phyloP scores from a whole-genome alignment of 2,113 vertebrate species.

The Dolichallabes microphthalmus region DNA sequence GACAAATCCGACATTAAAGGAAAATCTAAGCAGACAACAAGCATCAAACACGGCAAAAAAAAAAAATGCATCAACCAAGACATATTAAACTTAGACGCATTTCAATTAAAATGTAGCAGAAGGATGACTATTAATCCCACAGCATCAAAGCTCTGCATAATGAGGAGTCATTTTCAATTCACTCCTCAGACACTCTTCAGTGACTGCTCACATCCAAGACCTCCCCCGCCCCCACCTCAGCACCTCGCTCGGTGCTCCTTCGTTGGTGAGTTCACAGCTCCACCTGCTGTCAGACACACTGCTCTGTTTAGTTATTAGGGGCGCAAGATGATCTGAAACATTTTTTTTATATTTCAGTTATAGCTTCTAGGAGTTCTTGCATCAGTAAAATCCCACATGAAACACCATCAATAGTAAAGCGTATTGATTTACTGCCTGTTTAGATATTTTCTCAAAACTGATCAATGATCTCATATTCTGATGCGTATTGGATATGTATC shows the following conservation, averaged over 20 bases:
- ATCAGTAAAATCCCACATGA: background rate
- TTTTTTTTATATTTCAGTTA: background rate
- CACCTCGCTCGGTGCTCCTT: background rate
- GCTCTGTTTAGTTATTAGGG: background rate
- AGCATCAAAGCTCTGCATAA: slow-evolving; percentile 8
- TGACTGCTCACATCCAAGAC: background rate
- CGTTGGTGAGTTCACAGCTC: slow-evolving; percentile 49
- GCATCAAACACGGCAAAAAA: background rate
- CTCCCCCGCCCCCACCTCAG: too few relatives aligned
- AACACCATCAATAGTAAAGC: background rate
- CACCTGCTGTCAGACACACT: slow-evolving; percentile 56
- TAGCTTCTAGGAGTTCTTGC: background rate
- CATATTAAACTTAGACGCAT: background rate
- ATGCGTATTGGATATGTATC: background rate
- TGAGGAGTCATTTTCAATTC: background rate
- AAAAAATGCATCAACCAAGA: background rate
- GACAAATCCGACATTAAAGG: background rate
- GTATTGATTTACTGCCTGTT: background rate
- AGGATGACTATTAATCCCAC: background rate
- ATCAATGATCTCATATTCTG: background rate
- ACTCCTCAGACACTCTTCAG: background rate
- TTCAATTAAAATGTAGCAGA: background rate
- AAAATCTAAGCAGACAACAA: background rate
- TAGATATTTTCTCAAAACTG: background rate
- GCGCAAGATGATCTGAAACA: background rate